These are phyloP conservation scores for Siniperca undulata DNA, from an alignment of 2,797 vertebrate genomes.

Conservation along the genomic window DNA sequence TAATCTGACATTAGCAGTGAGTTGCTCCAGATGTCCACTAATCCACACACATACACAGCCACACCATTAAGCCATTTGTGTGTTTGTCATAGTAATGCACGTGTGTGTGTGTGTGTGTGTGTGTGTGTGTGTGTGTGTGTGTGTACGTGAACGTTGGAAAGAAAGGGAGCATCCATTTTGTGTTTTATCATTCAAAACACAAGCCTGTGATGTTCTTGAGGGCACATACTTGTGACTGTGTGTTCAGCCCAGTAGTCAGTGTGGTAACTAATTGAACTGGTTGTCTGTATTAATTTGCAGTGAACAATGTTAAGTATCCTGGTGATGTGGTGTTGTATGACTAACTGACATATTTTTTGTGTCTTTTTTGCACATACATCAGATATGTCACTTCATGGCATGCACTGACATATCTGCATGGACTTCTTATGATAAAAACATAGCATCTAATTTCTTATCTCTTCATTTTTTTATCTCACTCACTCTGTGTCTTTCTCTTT, in stretches of 20 bases:
- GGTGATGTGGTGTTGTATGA: constrained; percentile 11
- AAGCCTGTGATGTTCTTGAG: not conserved
- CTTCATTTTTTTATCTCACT: constrained; percentile 4
- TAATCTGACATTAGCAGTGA: constrained; percentile 58
- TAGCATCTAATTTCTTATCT: not conserved
- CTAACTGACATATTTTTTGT: not conserved
- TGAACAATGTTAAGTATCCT: not conserved
- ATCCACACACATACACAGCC: constrained; percentile 36
- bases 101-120: not conserved
- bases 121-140: not conserved
- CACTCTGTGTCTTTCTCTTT: constrained; percentile 44
- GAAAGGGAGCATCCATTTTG: constrained; percentile 21
- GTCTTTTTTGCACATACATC: constrained; percentile 24
- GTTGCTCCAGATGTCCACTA: constrained; percentile 49
- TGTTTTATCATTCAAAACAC: constrained; percentile 24
- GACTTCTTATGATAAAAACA: not conserved
- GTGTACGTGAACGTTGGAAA: constrained; percentile 12
- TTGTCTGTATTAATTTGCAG: constrained; percentile 8
- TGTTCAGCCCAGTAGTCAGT: not conserved
- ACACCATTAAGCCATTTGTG: constrained; percentile 5
- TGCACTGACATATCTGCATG: constrained; percentile 46
- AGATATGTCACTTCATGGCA: constrained; percentile 41
- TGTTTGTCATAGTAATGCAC: constrained; percentile 6
- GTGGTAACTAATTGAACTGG: constrained; percentile 10
- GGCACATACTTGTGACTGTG: not conserved